phyloP scores from a whole-genome alignment of 2,888 invertebrate species.

The Drosophila tripunctata region DNA sequence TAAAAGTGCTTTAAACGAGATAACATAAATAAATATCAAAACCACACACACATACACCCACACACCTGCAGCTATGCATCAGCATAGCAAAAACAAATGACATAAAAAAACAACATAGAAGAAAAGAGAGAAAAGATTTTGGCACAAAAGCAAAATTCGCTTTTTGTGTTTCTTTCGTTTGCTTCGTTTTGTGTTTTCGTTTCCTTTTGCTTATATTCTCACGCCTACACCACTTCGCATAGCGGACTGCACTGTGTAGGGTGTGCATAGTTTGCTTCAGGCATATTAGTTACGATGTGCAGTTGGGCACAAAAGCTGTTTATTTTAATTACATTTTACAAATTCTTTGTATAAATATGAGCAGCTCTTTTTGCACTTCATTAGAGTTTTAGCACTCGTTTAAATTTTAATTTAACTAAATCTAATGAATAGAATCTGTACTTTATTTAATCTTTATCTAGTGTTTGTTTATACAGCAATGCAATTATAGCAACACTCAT shows the following conservation, averaged over 20 bases:
- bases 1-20: slow-evolving; percentile 39
- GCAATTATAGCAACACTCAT: background rate
- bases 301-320: slow-evolving; percentile 1
- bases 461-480: background rate
- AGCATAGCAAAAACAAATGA: background rate
- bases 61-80: slow-evolving; percentile 19
- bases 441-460: background rate
- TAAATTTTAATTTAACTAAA: background rate
- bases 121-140: slow-evolving; percentile 25
- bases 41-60: background rate
- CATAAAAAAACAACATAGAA: slow-evolving; percentile 10
- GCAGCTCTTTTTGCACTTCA: no score
- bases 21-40: slow-evolving; percentile 42
- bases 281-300: slow-evolving; percentile 2
- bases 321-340: no score
- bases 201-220: slow-evolving; percentile 24
- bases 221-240: slow-evolving; percentile 27
- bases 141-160: slow-evolving; percentile 25
- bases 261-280: background rate
- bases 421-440: background rate
- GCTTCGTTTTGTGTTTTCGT: slow-evolving; percentile 6
- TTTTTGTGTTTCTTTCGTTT: slow-evolving; percentile 10
- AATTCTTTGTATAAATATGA: background rate
- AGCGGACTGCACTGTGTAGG: background rate
- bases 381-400: no score